A percentile compares a stretch with the other conserved stretches of the same genome.
Evolutionary conservation across 2,888 invertebrate species (phyloP).

Genomic region (Dione juno): DNA sequence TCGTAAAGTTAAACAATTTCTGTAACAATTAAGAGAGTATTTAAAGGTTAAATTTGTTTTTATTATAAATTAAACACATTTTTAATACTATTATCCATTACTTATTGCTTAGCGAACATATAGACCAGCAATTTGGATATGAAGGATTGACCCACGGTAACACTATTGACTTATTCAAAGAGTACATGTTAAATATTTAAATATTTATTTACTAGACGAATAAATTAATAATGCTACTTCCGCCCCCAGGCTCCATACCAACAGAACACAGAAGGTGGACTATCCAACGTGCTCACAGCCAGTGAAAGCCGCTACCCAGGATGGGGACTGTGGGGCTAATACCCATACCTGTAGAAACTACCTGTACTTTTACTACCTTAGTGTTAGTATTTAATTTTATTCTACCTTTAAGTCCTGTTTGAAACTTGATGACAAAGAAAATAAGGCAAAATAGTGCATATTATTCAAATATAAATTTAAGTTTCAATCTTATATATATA

Average conservation of each 20-base stretch:
- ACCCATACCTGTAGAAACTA: neutral
- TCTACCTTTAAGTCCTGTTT: neutral
- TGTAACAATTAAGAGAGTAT: no score
- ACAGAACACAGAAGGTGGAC: conserved; percentile 57
- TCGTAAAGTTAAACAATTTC: no score
- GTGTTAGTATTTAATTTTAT: conserved; percentile 20
- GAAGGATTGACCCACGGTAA: no score
- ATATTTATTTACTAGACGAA: neutral
- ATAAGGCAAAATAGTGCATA: neutral
- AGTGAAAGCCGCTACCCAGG: conserved; percentile 61
- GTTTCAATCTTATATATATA: neutral
- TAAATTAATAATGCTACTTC: neutral
- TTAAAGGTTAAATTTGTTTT: no score
- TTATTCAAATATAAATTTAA: neutral
- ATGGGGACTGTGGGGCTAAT: conserved; percentile 63
- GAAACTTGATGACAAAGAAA: neutral
- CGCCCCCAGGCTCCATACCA: conserved; percentile 60
- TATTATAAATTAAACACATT: no score
- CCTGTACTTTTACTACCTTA: neutral
- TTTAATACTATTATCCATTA: no score
- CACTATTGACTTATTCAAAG: no score
- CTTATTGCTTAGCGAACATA: no score
- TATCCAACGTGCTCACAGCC: conserved; percentile 67
- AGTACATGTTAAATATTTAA: no score
- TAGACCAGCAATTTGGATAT: no score